These are phyloP conservation scores for Carpatolechia fugitivella DNA, from an alignment of 2,888 invertebrate genomes.

Conservation along the genomic window DNA sequence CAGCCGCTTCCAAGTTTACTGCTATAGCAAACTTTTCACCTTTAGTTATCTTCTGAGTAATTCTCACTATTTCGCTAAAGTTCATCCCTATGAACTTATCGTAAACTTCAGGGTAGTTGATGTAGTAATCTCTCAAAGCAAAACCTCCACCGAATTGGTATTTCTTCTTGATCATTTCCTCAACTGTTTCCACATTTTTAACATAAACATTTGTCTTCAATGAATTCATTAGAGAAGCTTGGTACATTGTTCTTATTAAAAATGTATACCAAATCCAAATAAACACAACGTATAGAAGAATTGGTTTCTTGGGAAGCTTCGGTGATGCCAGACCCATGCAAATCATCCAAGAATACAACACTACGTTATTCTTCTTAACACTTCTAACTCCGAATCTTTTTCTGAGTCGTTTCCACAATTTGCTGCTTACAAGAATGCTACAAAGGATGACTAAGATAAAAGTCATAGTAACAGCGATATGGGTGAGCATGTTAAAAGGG, in stretches of 20 bases:
- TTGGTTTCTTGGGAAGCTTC: slow-evolving; percentile 44
- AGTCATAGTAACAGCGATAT: slow-evolving; percentile 41
- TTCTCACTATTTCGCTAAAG: slow-evolving; percentile 36
- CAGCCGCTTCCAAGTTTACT: slow-evolving; percentile 45
- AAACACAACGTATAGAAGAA: slow-evolving; percentile 40
- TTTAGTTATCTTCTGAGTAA: slow-evolving; percentile 38
- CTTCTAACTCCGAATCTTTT: slow-evolving; percentile 7
- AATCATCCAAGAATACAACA: slow-evolving; percentile 54
- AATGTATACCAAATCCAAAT: slow-evolving; percentile 62
- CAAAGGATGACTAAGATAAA: slow-evolving; percentile 43
- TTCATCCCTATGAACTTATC: slow-evolving; percentile 47
- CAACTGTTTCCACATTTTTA: slow-evolving; percentile 43
- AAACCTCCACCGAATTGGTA: slow-evolving; percentile 55
- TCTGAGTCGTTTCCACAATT: slow-evolving; percentile 30
- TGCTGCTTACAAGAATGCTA: slow-evolving; percentile 38
- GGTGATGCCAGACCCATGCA: slow-evolving; percentile 39
- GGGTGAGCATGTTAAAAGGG: slow-evolving; percentile 44
- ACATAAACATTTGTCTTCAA: slow-evolving; percentile 52
- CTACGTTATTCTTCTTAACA: slow-evolving; percentile 29
- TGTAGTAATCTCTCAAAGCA: slow-evolving; percentile 54
- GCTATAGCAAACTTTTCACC: slow-evolving; percentile 54
- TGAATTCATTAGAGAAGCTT: slow-evolving; percentile 55
- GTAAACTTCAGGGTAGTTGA: slow-evolving; percentile 45
- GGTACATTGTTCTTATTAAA: slow-evolving; percentile 60
- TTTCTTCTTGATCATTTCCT: slow-evolving; percentile 46